Evolutionary conservation across 2,797 vertebrate genomes (phyloP), one percentile per base, ranked within the genome.

Genomic region (Sebastes steindachneri): DNA sequence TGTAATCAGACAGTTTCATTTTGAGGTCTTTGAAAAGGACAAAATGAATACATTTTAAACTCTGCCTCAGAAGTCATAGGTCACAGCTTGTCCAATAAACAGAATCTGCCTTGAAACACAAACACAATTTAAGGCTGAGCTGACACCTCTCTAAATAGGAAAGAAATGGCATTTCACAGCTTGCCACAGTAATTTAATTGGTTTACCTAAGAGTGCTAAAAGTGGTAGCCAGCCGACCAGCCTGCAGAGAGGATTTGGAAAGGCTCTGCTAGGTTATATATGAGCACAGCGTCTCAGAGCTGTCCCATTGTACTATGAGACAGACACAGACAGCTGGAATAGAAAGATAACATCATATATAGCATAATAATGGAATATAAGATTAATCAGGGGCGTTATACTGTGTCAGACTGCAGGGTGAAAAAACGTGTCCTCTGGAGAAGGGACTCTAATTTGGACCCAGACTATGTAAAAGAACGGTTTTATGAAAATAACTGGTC

Each of bases 141-240:
- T n/a, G 51, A 72, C 48, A 83, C 54, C 25, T 68, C 66, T 60
- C 37, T 70, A 75, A 77, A 77, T 68, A 35, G 33, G 35, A 83
- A 41, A 66, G 29, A 84, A 82, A 73, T 83, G 65, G 58, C 73
- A 77, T 90, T 88, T 84, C 62, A 68, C 81, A 75, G 79, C 77
- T 75, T 70, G 79, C 59, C 63, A 73, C 67, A 35, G 82, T 77
- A 41, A 85, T 86, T 89, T 60, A 79, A 68, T 41, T 64, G 71
- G 87, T 86, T 78, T 82, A 82, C 79, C 59, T 60, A 83, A 72
- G 63, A 84, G 67, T 62, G 83, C 57, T 75, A 83, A 86, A 88
- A 86, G 45, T 75, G 68, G 62, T 86, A 77, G 65, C 23, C 31
- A 55, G 68, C 74, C 23, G 6, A 78, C 57, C 55, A 21, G 45